A percentile compares a stretch with the other conserved stretches of the same genome.
Conservation (phyloP, 2,888 invertebrate species). For the Cremastobaeus sp. region DNA sequence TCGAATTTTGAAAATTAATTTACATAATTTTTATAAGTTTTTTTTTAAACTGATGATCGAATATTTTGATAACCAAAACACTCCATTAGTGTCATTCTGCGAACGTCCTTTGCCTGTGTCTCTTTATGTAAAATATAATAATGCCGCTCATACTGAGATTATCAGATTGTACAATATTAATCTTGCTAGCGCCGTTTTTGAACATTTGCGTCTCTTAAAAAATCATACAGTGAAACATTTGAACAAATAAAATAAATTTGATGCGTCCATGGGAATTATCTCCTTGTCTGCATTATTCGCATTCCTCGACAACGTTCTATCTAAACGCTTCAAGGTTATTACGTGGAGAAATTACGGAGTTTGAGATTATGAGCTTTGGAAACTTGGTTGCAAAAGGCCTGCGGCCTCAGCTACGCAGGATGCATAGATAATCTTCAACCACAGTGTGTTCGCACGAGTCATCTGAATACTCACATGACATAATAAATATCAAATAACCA, state of each 20-base stretch:
- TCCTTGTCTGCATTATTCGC: slow-evolving; percentile 52
- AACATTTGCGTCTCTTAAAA: no score
- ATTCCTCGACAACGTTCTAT: slow-evolving; percentile 57
- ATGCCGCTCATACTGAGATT: no score
- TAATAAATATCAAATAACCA: slow-evolving; percentile 49
- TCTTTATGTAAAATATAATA: no score
- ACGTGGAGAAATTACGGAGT: slow-evolving; percentile 62
- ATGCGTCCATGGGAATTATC: slow-evolving; percentile 31
- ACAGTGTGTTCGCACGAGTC: slow-evolving; percentile 48
- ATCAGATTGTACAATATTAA: no score
- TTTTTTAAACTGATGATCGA: no score
- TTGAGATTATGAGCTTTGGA: slow-evolving; percentile 61
- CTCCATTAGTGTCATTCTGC: no score
- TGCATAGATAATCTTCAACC: slow-evolving; percentile 58
- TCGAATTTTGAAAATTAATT: no score
- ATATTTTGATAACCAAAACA: no score
- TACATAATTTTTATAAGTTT: no score
- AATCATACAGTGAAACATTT: slow-evolving; percentile 3
- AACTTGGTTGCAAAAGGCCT: slow-evolving; percentile 59
- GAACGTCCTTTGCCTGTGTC: no score
- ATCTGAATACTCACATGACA: slow-evolving; percentile 35
- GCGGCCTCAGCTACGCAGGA: slow-evolving; percentile 51
- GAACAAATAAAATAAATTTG: slow-evolving; percentile 37
- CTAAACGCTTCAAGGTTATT: slow-evolving; percentile 61
- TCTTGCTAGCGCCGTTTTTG: no score